Evolutionary conservation across 2,797 vertebrate species (phyloP), one percentile per base, ranked within the genome.

Genomic region (Poliocrania exsul): DNA sequence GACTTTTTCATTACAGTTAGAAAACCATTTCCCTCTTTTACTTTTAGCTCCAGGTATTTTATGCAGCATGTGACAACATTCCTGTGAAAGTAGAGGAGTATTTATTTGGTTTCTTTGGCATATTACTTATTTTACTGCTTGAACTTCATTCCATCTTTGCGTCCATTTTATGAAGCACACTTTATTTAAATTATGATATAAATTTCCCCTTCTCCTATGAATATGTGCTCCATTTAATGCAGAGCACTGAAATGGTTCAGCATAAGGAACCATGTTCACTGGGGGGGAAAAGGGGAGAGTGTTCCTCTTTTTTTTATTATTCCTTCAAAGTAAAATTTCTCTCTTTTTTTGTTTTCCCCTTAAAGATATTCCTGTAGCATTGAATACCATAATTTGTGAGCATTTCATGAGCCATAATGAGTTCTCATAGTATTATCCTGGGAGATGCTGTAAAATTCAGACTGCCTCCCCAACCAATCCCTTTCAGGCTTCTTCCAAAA

Each of bases 341-440:
- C 51, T 49, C 51, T 54, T 49, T 5, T 25, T n/a, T n/a, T 25
- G 8, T 54, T 82, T 90, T 71, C 9, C 14, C 26, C 31, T 54
- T 54, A 17, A 13, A 78, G 38, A 53, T 71, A n/a, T 72, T 92
- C 61, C 38, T 83, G 13, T 42, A 78, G 31, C 85, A 78, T 1
- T 62, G 54, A 87, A 85, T 54, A 44, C 42, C 38, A 65, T 61
- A 85, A 91, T 78, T 57, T 72, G 53, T 29, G 38, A 87, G 42
- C 42, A 37, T 87, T 94, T 78, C 90, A 54, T 51, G 35, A 92
- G 16, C 78, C 14, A 14, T 82, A 82, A 90, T 83, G 88, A 92
- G 65, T 71, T 67, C 62, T 53, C 0, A 0, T 20, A 71, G 28
- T 15, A 78, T 71, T 47, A 64, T 64, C 67, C 46, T 65, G 61